Evolutionary conservation across 2,888 invertebrate genomes (phyloP), one percentile per base, ranked within the genome.

Genomic region (Drosophila kambysellisi): DNA sequence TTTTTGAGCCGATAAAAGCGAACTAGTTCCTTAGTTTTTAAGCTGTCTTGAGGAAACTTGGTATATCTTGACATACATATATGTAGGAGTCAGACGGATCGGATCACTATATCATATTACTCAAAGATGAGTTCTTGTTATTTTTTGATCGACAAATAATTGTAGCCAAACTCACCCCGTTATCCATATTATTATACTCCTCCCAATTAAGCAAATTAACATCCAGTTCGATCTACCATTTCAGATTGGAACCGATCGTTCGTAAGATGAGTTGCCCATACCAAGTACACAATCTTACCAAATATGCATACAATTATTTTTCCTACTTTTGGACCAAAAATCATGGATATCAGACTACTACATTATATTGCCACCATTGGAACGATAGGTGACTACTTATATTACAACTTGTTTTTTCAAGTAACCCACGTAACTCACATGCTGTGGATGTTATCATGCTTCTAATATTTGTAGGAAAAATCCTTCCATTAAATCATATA

Each of bases 311-410:
- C 11, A 43, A 12, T 12, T 3, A 20, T 3, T 6, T 43, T 12
- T 11, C 43, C n/a, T n/a, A n/a, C n/a, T n/a, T n/a, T n/a, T n/a
- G n/a, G n/a, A n/a, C 1, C 2, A 7, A 8, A 20, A 46, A 20
- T 20, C 2, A 20, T 15, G 7, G 4, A 0, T 1, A 4, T 20
- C 7, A 20, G 7, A 4, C 4, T 4, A 25, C 25, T 25, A 15
- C 25, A 15, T 4, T 1, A 4, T 4, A 2, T 0, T 20, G 1
- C 0, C 7, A 7, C 12, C 12, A 15, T 7, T 2, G 7, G 0
- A 46, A 20, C 2, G 7, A 25, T 46, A 46, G 0, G 0, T 4
- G 4, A 46, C 1, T 12, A 20, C 2, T 12, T 12, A 7, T 46
- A 15, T 15, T 4, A 4, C 12, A 15, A 4, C 7, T 7, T 7